Evolutionary conservation across 2,797 vertebrate species (phyloP), one percentile per base, ranked within the genome.

Genomic region (Gymnothorax javanicus): DNA sequence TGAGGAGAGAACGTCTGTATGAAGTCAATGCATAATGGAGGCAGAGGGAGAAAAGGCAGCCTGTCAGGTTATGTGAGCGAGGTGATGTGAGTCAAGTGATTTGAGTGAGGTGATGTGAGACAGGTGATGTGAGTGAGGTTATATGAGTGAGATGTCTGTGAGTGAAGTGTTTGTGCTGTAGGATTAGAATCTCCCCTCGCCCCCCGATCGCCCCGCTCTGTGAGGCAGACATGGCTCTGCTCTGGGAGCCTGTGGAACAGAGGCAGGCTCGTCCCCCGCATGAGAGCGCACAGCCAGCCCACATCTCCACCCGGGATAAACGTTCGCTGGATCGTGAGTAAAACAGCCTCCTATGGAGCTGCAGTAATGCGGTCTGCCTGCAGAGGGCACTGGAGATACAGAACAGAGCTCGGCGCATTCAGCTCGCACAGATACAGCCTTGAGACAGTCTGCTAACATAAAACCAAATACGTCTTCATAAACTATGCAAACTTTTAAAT

Each of bases 331-430:
- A 62, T 60, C 56, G 43, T 64, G 17, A 75, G 69, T 9, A n/a
- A 27, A 75, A 13, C 50, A 33, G 50, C 23, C 0, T 27, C 25
- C 25, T 12, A 27, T 50, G 57, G 50, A 11, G 12, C 64, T 75
- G 57, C 54, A 33, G 12, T 85, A 33, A 33, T 17, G 50, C 23
- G 1, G 13, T 13, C 27, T 23, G 54, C 84, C 84, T 77, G 75
- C 57, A 85, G 84, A 85, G 71, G 84, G 84, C 25, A 57, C 84
- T 54, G 9, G 84, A 56, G 84, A 20, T 33, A 84, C 84, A 83
- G 50, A 17, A 20, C 84, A 69, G 64, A 5, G 23, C 17, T 43
- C 9, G 17, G 20, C 3, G 6, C 52, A 7, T 52, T 84, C 50
- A 58, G 27, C 83, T 84, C 59, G 4, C 81, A 43, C 83, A 50